Evolutionary conservation across 2,113 vertebrate species (phyloP), one percentile per base, ranked within the genome.

Genomic region (Malurus cyaneus): DNA sequence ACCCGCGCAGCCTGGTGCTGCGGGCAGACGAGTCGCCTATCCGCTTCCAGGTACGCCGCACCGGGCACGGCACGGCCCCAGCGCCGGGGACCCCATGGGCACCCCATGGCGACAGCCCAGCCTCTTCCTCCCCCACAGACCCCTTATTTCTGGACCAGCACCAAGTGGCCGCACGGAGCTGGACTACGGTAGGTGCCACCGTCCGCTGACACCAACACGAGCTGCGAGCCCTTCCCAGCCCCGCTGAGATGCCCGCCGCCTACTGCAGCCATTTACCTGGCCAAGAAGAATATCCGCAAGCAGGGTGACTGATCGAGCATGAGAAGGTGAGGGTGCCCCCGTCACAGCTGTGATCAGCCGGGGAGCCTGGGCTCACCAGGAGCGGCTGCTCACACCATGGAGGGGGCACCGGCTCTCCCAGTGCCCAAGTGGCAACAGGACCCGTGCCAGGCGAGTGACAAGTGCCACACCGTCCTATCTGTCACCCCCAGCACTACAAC

Each of bases 251-350:
- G 76, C n/a, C 67, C 13, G 3, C 53, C 6, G 4, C 36, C 36
- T 64, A 42, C 79, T 69, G 47, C 96, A 99, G 99, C 99, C 61
- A 99, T 99, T 92, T 99, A 99, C 97, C 88, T 99, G 96, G 98
- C 99, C 50, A 99, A 99, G 98, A 99, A 99, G 97, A 99, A 98
- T 93, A 99, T 99, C 80, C 97, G 98, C 66, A 99, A 98, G 95
- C 99, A 98, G 92, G 99, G 99, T 1, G 98, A 99, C 97, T 99
- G 64, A 96, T 98, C 8, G 98, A 98, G 66, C 98, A 99, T 1
- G 99, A 99, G 96, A 99, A 99, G 98, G 99, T 99, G 95, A 96
- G 96, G 3, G 18, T 39, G 77, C 52, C 39, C 77, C 39, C 46
- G 59, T 16, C 41, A 39, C 26, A 0, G 6, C 36, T 19, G 49